These are phyloP conservation scores for Argyrosomus regius DNA, from an alignment of 2,797 vertebrate species.

Conservation along the genomic window DNA sequence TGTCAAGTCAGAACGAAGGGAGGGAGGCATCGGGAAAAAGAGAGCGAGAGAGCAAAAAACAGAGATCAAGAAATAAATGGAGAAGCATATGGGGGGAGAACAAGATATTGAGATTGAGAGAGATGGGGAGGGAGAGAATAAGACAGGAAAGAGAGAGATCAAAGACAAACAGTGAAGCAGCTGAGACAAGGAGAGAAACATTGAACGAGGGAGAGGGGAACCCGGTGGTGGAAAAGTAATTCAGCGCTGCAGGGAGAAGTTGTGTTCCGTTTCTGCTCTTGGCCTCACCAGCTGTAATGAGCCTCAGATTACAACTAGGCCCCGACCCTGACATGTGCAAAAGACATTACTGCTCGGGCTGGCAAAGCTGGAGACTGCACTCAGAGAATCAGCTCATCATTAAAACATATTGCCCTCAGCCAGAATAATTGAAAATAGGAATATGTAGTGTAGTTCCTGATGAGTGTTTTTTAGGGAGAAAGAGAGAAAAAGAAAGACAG, in stretches of 20 bases:
- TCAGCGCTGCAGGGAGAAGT: constrained; percentile 84
- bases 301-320: constrained; percentile 84
- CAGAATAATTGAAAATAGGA: constrained; percentile 83
- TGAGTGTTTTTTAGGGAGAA: constrained; percentile 67
- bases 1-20: constrained; percentile 48
- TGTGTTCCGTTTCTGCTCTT: constrained; percentile 84
- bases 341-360: constrained; percentile 81
- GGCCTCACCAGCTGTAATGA: constrained; percentile 86
- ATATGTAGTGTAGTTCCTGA: constrained; percentile 75
- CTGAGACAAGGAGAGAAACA: constrained; percentile 78
- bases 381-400: constrained; percentile 86
- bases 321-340: constrained; percentile 86
- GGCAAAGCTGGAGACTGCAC: constrained; percentile 79
- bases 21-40: constrained; percentile 40
- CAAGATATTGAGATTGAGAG: constrained; percentile 75
- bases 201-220: constrained; percentile 72
- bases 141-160: constrained; percentile 80
- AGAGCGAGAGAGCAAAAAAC: constrained; percentile 40
- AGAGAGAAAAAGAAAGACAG: constrained; percentile 45
- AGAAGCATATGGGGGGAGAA: constrained; percentile 64
- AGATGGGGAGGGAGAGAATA: constrained; percentile 68
- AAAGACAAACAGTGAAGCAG: constrained; percentile 80
- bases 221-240: constrained; percentile 84
- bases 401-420: constrained; percentile 88
- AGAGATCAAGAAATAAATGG: constrained; percentile 68